Base-by-base conservation (phyloP, 2,113 vertebrate genomes). In the Oreochromis niloticus region DNA sequence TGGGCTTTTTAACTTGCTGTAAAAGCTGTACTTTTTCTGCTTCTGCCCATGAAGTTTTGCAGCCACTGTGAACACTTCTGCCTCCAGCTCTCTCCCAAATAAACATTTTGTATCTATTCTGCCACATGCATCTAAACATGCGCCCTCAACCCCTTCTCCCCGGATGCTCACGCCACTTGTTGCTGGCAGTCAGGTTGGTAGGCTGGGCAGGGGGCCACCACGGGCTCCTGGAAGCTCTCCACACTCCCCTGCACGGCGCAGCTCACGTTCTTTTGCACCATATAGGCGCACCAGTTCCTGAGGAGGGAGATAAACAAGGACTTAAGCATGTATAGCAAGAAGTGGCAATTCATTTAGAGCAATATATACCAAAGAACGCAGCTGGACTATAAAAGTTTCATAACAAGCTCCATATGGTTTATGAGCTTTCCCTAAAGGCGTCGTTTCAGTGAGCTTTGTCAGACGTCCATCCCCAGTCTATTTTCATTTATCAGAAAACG, bases 281-380 rank as follows among this genome's bases (percentile, higher is more conserved):
- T 97, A 93, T 97, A 97, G 82, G 99, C 99, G 91, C 99, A 99
- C 98, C 98, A 98, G 96, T 99, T 99, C 95, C 98, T 99, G 95
- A 54, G 56, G 82, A 81, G 50, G 61, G 82, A 88, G 34, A 59
- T 30, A 82, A 32, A 24, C 22, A 68, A 78, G 10, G 10, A 41
- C 34, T 54, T 30, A 10, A 79, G 52, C 16, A 54, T 12, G 22
- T 54, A 6, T 6, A 57, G 17, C 22, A 61, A 61, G 9, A 81
- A 48, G n/a, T 78, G 2, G 22, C 1, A 32, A 11, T 11, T 22
- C 14, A 10, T 22, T 48, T 43, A n/a, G 7, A 34, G 4, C 7
- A 50, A 75, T 75, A 48, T 13, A n/a, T 9, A 41, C 4, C 9
- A 27, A 0, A 12, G 3, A 36, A 57, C 78, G 48, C 73, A 80